Evolutionary conservation across 2,113 vertebrate genomes (phyloP), one percentile per base, ranked within the genome.

Genomic region (Entosphenus tridentatus): DNA sequence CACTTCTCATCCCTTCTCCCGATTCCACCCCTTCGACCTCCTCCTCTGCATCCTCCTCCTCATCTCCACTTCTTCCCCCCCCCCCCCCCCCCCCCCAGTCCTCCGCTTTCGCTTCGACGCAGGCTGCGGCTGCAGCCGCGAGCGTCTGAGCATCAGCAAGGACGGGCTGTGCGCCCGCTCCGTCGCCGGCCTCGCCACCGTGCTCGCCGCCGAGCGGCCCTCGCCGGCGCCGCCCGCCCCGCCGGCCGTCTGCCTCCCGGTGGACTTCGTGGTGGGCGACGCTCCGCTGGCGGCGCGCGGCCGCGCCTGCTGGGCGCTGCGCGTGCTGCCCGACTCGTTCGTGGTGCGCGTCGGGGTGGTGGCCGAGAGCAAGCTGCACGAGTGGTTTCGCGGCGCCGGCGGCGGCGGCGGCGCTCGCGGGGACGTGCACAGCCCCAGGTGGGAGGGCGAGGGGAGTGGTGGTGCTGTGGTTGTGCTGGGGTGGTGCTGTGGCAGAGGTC

Each of bases 261-360:
- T 62, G 13, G 86, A 97, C 75, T 95, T 95, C 79, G 91, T 98
- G 71, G 84, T 93, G 14, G 89, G 88, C 0, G 89, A 98, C 72
- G 78, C 76, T 1, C 89, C 90, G 11, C 84, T 97, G 76, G 16
- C 58, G 13, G 80, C 84, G 56, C 87, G 84, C 77, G 93, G 93
- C 59, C 85, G 83, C 67, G 88, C 95, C 76, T 96, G 87, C 69
- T 98, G 93, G 92, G 85, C 90, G 67, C 90, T 96, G 75, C 82
- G 54, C 1, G 87, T 97, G 74, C 87, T 92, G 67, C 79, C 87
- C 0, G 80, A 84, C 71, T 95, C 87, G 1, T 98, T 89, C 77
- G 73, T 97, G 80, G 84, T 96, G 11, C 96, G 95, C 81, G 88
- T 83, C 11, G 93, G 92, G 7, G 93, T 98, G 69, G 89, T 85